Evolutionary conservation across 2,888 invertebrate species (phyloP).

Genomic region (Ischnus inquisitorius): DNA sequence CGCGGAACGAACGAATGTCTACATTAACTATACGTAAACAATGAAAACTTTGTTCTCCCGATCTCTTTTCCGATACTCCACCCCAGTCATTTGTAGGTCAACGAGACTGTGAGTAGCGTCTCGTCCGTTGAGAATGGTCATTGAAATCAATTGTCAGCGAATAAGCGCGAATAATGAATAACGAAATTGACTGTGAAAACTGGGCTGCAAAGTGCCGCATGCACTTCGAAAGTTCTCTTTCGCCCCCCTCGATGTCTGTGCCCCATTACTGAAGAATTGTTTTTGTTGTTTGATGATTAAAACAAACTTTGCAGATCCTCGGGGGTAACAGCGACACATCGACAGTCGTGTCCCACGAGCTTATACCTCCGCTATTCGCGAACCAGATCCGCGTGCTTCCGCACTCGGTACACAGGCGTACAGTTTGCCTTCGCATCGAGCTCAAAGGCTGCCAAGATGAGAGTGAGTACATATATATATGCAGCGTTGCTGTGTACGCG

Average conservation of each 20-base stretch:
- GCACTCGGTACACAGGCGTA: conserved; percentile 90
- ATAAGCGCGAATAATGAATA: not conserved
- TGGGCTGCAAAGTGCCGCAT: conserved; percentile 41
- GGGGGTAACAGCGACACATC: conserved; percentile 92
- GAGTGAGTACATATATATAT: conserved; percentile 86
- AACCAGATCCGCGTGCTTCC: conserved; percentile 91
- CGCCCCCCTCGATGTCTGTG: not conserved
- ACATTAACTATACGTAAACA: not conserved
- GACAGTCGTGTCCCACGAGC: conserved; percentile 89
- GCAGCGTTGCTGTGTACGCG: not conserved
- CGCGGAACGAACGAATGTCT: not conserved
- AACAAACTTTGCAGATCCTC: conserved; percentile 87
- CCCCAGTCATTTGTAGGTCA: conserved; percentile 12
- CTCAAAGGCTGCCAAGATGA: conserved; percentile 90
- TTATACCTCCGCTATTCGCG: conserved; percentile 91
- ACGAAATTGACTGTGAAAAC: not conserved
- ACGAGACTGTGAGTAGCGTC: not conserved
- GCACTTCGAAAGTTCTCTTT: conserved; percentile 42
- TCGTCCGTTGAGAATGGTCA: conserved; percentile 10
- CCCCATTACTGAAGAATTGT: not conserved
- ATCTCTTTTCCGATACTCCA: not conserved
- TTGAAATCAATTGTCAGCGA: conserved; percentile 11
- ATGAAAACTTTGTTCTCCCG: not conserved
- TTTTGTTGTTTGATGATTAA: conserved; percentile 35
- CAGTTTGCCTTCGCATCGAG: conserved; percentile 92